These are phyloP conservation scores for Epizoanthus stellaris DNA, from an alignment of 92 coral and sea anemone species.

Conservation along the genomic window DNA sequence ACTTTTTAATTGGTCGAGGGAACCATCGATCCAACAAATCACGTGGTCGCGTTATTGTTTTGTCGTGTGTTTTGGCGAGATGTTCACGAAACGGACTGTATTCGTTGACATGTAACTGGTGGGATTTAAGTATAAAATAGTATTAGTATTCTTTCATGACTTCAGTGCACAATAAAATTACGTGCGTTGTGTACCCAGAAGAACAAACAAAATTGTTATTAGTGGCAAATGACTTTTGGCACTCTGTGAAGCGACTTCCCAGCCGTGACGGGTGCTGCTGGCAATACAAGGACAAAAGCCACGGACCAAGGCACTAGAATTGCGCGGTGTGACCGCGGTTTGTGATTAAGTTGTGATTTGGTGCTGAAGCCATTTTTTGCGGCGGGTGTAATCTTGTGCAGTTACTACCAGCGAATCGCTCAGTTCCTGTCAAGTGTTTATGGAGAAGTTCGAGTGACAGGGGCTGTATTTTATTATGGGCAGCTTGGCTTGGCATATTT, in stretches of 20 bases:
- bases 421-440: slow-evolving; percentile 2
- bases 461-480: slow-evolving; percentile 55
- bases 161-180: slow-evolving; percentile 44
- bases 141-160: slow-evolving; percentile 19
- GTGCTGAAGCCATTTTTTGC: not conserved
- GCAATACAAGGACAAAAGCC: not conserved
- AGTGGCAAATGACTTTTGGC: slow-evolving; percentile 34
- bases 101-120: no score
- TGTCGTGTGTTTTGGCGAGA: no score
- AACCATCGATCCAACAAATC: no score
- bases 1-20: no score
- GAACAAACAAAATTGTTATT: slow-evolving; percentile 47
- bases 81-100: no score
- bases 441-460: slow-evolving; percentile 50
- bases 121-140: no score
- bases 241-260: not conserved
- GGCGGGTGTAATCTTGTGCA: not conserved
- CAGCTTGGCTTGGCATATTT: slow-evolving; percentile 69
- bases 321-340: slow-evolving; percentile 15
- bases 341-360: not conserved
- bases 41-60: no score
- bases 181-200: slow-evolving; percentile 30
- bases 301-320: not conserved
- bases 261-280: slow-evolving; percentile 2
- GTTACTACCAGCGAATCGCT: not conserved